Evolutionary conservation across 2,888 invertebrate species (phyloP).

Genomic region (Ctenicera cuprea): DNA sequence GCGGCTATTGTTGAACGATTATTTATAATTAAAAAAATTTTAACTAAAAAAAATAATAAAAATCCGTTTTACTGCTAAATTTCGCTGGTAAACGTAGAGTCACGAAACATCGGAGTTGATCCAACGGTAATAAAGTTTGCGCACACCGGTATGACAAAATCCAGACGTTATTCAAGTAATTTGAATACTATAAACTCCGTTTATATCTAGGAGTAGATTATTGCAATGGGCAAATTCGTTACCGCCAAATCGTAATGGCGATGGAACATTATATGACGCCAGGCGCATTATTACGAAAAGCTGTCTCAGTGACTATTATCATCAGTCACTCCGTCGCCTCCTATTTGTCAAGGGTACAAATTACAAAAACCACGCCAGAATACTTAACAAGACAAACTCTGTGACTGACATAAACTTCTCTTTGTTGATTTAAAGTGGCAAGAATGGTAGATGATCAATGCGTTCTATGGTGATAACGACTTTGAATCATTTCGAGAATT

Average conservation of each 20-base stretch:
- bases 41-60: too few species aligned
- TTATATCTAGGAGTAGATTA: constrained; percentile 15
- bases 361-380: constrained; percentile 36
- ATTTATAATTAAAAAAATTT: too few species aligned
- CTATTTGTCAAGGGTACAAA: constrained; percentile 37
- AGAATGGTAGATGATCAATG: constrained; percentile 20
- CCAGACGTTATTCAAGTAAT: neutral
- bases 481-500: constrained; percentile 2
- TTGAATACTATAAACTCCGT: constrained; percentile 3
- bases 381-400: constrained; percentile 28
- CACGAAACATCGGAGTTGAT: neutral
- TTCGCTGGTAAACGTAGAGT: too few species aligned
- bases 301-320: constrained; percentile 30
- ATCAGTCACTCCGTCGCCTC: constrained; percentile 28
- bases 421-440: constrained; percentile 28
- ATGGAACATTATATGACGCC: constrained; percentile 22
- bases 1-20: too few species aligned
- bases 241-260: constrained; percentile 20
- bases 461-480: neutral
- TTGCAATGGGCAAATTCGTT: constrained; percentile 15
- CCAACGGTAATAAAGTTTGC: neutral
- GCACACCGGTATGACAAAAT: neutral
- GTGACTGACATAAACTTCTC: constrained; percentile 26
- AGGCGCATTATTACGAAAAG: constrained; percentile 32
- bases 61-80: too few species aligned